Percentiles rank a stretch among this genome's conserved stretches.
phyloP scores from a whole-genome alignment of 2,888 invertebrate species.

The Melinopterus prodromus region DNA sequence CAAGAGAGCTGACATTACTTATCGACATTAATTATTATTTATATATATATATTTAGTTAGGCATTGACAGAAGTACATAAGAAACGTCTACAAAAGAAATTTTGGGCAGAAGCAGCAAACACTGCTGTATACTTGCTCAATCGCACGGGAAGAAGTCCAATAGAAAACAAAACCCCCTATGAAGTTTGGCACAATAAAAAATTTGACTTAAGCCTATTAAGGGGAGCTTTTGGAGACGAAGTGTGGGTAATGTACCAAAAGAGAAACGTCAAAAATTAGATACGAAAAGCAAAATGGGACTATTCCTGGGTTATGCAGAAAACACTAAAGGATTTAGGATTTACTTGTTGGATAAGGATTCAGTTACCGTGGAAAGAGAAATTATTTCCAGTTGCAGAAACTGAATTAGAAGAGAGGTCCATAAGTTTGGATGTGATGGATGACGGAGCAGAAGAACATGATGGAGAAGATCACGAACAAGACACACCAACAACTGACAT shows the following conservation, averaged over 20 bases:
- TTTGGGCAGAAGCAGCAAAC: slow-evolving; percentile 53
- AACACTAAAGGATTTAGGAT: slow-evolving; percentile 41
- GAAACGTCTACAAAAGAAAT: slow-evolving; percentile 36
- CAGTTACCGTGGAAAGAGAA: slow-evolving; percentile 40
- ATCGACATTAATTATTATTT: too few species aligned
- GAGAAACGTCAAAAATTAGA: slow-evolving; percentile 41
- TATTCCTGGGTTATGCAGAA: slow-evolving; percentile 41
- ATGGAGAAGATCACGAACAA: slow-evolving; percentile 7
- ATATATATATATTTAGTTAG: too few species aligned
- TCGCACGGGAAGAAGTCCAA: slow-evolving; percentile 37
- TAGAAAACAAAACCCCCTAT: slow-evolving; percentile 47
- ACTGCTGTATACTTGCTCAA: slow-evolving; percentile 43
- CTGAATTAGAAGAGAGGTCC: slow-evolving; percentile 15
- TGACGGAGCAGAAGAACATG: slow-evolving; percentile 15
- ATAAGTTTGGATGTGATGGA: slow-evolving; percentile 24
- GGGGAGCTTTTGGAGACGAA: slow-evolving; percentile 42
- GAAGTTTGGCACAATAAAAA: slow-evolving; percentile 52
- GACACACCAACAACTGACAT: background rate
- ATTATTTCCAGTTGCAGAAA: slow-evolving; percentile 34
- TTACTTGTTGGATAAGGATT: slow-evolving; percentile 37
- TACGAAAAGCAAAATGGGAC: slow-evolving; percentile 38
- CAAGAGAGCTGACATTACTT: too few species aligned
- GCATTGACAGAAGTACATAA: too few species aligned
- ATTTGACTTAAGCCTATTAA: slow-evolving; percentile 33
- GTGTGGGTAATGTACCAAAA: slow-evolving; percentile 43